phyloP scores from a whole-genome alignment of 1,140 invertebrate species.

The Aleiodes sp. region DNA sequence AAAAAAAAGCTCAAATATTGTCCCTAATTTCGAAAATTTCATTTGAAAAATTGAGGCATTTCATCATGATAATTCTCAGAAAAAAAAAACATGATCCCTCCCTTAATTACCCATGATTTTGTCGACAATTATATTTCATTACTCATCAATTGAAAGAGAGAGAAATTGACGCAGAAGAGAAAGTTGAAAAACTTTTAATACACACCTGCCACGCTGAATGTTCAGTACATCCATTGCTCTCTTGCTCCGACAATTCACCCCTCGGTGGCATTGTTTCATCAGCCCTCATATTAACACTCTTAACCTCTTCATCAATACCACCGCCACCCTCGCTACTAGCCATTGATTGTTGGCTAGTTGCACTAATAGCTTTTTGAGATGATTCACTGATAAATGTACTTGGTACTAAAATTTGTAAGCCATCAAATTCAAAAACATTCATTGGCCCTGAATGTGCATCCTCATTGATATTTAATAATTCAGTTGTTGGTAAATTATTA shows the following conservation, averaged over 20 bases:
- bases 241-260: conserved; percentile 83
- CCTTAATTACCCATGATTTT: too few species aligned
- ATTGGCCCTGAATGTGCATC: conserved; percentile 64
- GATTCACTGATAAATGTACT: conserved; percentile 65
- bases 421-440: conserved; percentile 65
- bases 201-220: conserved; percentile 71
- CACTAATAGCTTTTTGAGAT: conserved; percentile 63
- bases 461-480: conserved; percentile 62
- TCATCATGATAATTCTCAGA: too few species aligned
- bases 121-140: too few species aligned
- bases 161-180: conserved; percentile 19
- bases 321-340: conserved; percentile 67
- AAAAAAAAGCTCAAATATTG: too few species aligned
- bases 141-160: too few species aligned
- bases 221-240: conserved; percentile 80
- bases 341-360: conserved; percentile 63
- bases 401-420: conserved; percentile 63
- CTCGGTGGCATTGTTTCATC: conserved; percentile 86
- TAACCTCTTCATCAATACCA: conserved; percentile 69
- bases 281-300: conserved; percentile 77
- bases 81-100: too few species aligned
- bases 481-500: conserved; percentile 56
- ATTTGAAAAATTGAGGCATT: too few species aligned
- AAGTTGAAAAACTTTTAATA: conserved; percentile 24
- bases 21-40: too few species aligned